A percentile compares a stretch with the other conserved stretches of the same genome.
Conservation (phyloP, 1,140 invertebrate genomes). For the Vanessa tameamea region DNA sequence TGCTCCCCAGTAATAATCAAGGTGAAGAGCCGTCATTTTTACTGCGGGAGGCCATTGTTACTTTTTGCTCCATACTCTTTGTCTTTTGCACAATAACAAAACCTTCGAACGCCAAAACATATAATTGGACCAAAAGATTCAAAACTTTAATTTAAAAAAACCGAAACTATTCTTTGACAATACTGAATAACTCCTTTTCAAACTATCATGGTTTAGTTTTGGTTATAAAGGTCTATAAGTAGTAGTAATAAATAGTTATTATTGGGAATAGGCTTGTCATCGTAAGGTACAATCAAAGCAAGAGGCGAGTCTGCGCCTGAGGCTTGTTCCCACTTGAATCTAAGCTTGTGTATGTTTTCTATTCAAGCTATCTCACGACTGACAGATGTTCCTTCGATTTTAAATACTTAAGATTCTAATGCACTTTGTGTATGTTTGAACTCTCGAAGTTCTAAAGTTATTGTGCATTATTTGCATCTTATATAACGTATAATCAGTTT, state of each 20-base stretch:
- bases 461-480: too few species aligned
- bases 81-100: constrained; percentile 25
- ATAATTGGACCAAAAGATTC: neutral
- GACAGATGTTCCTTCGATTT: constrained; percentile 26
- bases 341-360: constrained; percentile 35
- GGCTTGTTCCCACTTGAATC: constrained; percentile 67
- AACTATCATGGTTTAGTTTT: constrained; percentile 39
- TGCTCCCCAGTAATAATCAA: constrained; percentile 68
- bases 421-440: neutral
- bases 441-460: neutral
- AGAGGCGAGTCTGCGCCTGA: constrained; percentile 52
- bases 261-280: constrained; percentile 70
- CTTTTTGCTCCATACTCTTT: constrained; percentile 37
- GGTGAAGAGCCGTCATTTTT: constrained; percentile 57
- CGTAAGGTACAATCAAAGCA: constrained; percentile 74
- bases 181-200: constrained; percentile 13
- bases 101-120: constrained; percentile 15
- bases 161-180: constrained; percentile 8
- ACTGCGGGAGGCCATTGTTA: constrained; percentile 57
- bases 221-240: constrained; percentile 33
- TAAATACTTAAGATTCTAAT: constrained; percentile 15
- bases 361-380: constrained; percentile 21
- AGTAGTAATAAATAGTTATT: constrained; percentile 71
- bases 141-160: neutral
- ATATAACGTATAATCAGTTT: too few species aligned